Percentiles rank a stretch among this genome's conserved stretches.
These are phyloP conservation scores for Ifrita kowaldi DNA, from an alignment of 2,113 vertebrate species.

Conservation along the genomic window DNA sequence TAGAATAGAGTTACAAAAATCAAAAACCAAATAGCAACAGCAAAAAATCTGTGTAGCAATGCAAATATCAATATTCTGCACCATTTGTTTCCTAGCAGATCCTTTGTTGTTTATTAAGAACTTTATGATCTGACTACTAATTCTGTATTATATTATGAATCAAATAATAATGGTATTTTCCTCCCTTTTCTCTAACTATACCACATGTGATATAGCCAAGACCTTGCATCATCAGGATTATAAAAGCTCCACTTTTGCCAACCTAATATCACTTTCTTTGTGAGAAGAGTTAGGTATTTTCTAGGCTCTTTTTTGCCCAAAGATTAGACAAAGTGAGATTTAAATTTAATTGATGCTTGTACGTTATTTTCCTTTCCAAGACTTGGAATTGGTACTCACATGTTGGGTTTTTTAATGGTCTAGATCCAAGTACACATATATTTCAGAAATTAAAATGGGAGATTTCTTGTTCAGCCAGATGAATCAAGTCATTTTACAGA, in stretches of 20 bases:
- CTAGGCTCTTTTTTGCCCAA: neutral
- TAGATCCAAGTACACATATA: neutral
- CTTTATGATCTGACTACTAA: neutral
- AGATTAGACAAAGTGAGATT: neutral
- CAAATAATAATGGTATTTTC: neutral
- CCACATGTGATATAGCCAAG: neutral
- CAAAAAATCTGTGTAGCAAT: neutral
- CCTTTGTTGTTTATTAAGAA: neutral
- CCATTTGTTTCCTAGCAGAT: neutral
- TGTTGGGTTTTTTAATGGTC: neutral
- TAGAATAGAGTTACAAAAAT: neutral
- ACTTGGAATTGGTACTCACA: neutral
- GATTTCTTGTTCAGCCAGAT: neutral
- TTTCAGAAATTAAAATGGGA: neutral
- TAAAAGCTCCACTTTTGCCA: neutral
- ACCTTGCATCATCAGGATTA: neutral
- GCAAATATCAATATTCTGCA: neutral
- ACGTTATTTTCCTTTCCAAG: neutral
- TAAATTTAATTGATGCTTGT: neutral
- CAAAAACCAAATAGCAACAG: neutral
- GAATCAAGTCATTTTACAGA: neutral
- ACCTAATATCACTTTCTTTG: neutral
- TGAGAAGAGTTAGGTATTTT: neutral
- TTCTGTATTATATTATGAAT: neutral
- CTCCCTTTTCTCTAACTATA: neutral